Base-by-base conservation (phyloP, 2,797 vertebrate genomes). In the Centropyge bicolor region DNA sequence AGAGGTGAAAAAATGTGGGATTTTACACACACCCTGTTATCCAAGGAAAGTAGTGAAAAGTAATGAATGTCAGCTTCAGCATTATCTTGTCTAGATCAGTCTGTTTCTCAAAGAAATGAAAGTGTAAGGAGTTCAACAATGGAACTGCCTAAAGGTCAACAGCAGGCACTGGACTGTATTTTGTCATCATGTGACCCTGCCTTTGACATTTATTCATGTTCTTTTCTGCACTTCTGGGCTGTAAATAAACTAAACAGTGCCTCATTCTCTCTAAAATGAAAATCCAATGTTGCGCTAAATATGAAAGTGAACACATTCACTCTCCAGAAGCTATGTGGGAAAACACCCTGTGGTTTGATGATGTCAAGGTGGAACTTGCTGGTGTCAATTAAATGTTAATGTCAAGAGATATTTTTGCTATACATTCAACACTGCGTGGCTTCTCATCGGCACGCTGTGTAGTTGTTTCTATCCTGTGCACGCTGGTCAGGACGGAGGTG, bases 311-410 rank as follows among this genome's bases (percentile, higher is more conserved):
- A 43, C 55, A 27, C 22, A 61, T 38, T 69, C 55, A 61, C 56
- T 85, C 20, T 51, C 46, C 51, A 67, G 63, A 81, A 71, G 51
- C 59, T 0, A 9, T 43, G 35, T 64, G 77, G 84, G 79, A 88
- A 90, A 88, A 62, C 36, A 83, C 86, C 84, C 35, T 41, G 76
- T 75, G 82, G 87, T 77, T 70, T 60, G 24, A 52, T 86, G 75
- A 87, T 75, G 80, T 83, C 74, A 78, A 51, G 17, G 67, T n/a
- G 60, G 35, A 57, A 68, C 62, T 24, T 45, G 48, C 46, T 43
- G 12, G 17, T 35, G 40, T 59, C 43, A 45, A 66, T 70, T 27
- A 45, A 75, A 81, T 11, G 31, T 73, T 68, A 60, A 72, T 57
- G 49, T 72, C 20, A 55, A 24, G 62, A 38, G 41, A 57, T 12